Conservation (phyloP, 2,888 invertebrate genomes). For the Eledona agricola region DNA sequence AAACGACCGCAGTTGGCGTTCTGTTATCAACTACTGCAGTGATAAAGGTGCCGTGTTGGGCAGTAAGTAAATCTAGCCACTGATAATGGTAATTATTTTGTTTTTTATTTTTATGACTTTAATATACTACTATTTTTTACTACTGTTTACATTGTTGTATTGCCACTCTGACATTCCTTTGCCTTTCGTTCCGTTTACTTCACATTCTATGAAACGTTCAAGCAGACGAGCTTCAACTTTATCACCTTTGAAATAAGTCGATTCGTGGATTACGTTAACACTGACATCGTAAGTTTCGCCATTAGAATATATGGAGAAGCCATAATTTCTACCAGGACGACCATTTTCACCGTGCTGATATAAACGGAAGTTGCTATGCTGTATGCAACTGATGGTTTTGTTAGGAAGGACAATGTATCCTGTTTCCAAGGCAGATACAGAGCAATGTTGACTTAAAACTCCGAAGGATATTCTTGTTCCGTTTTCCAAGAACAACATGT, state of each 20-base stretch:
- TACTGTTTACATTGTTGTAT: conserved; percentile 65
- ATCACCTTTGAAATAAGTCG: conserved; percentile 72
- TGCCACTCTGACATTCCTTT: conserved; percentile 79
- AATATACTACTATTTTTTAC: conserved; percentile 7
- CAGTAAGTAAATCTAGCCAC: conserved; percentile 62
- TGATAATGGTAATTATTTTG: not conserved
- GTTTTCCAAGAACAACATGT: conserved; percentile 78
- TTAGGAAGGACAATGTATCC: conserved; percentile 69
- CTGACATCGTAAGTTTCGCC: conserved; percentile 65
- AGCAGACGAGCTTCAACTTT: conserved; percentile 75
- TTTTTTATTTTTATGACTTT: conserved; percentile 12
- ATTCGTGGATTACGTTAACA: conserved; percentile 68
- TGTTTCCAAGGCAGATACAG: conserved; percentile 71
- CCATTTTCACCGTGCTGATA: conserved; percentile 77
- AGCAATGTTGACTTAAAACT: conserved; percentile 78
- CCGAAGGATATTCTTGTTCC: conserved; percentile 75
- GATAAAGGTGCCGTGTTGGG: conserved; percentile 74
- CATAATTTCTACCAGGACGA: conserved; percentile 70
- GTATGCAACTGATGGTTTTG: conserved; percentile 64
- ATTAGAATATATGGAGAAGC: conserved; percentile 70
- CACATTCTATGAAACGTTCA: conserved; percentile 68
- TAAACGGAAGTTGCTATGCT: conserved; percentile 70
- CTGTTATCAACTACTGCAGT: conserved; percentile 71
- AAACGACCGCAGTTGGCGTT: conserved; percentile 74
- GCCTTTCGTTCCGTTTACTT: conserved; percentile 72